These are phyloP conservation scores for Jaculus jaculus DNA, from an alignment of 2,113 vertebrate species.

Conservation along the genomic window DNA sequence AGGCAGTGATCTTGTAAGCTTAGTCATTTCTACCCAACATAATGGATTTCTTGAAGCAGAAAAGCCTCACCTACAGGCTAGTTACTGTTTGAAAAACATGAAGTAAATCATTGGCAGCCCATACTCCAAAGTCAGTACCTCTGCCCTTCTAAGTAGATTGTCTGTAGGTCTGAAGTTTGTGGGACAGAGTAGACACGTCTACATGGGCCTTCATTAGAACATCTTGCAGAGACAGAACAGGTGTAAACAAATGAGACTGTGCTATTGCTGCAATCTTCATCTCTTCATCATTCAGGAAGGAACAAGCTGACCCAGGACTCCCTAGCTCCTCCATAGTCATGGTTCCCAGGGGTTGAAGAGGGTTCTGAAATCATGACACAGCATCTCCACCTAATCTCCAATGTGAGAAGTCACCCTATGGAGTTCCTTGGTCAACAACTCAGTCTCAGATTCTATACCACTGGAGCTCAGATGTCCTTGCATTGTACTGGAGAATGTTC, in stretches of 20 bases:
- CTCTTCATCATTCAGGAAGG: background rate
- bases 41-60: background rate
- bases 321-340: background rate
- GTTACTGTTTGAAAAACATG: background rate
- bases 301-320: background rate
- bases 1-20: background rate
- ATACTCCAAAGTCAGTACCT: background rate
- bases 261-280: background rate
- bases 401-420: background rate
- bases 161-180: background rate
- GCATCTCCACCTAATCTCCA: background rate
- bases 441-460: background rate
- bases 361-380: background rate
- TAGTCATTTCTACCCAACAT: background rate
- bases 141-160: background rate
- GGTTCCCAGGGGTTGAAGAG: background rate
- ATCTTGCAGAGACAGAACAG: background rate
- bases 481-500: background rate
- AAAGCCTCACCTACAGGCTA: background rate
- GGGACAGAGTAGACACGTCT: background rate
- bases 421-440: background rate
- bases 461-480: background rate
- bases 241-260: background rate
- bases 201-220: background rate
- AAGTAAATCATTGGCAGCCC: background rate